Evolutionary conservation across 2,888 invertebrate genomes (phyloP).

Genomic region (Gymnoscelis rufifasciata): DNA sequence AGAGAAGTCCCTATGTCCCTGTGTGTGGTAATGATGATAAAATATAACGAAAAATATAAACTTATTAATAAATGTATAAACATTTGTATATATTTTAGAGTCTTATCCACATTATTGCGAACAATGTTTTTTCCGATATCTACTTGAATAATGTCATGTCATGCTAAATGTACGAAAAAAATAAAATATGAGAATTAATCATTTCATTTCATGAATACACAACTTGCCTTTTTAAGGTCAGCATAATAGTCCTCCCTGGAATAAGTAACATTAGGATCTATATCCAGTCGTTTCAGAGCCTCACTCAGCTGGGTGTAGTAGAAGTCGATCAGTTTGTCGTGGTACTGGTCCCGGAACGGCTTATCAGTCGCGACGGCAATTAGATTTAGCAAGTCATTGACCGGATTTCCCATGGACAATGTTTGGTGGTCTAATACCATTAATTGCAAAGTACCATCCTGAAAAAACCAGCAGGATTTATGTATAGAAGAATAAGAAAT

Average conservation of each 20-base stretch:
- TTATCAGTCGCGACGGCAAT: background rate
- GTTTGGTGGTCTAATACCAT: slow-evolving; percentile 1
- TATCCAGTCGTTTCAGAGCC: background rate
- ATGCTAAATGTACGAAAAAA: no score
- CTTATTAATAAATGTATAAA: no score
- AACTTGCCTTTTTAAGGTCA: background rate
- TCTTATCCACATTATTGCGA: no score
- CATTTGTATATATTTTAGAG: no score
- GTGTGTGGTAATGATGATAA: no score
- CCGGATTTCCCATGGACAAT: background rate
- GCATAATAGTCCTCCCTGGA: background rate
- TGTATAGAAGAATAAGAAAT: no score
- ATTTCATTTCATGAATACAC: no score
- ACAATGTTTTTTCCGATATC: no score
- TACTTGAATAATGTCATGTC: no score
- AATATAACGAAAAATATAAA: no score
- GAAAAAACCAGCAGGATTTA: background rate
- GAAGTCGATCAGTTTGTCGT: background rate
- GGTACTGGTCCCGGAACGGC: background rate
- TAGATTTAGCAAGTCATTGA: background rate
- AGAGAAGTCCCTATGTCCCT: no score
- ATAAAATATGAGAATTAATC: no score
- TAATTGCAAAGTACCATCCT: background rate
- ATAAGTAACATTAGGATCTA: background rate
- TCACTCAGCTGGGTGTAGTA: background rate